Evolutionary conservation across 1,140 invertebrate species (phyloP), one percentile per base, ranked within the genome.

Genomic region (Cherax destructor): DNA sequence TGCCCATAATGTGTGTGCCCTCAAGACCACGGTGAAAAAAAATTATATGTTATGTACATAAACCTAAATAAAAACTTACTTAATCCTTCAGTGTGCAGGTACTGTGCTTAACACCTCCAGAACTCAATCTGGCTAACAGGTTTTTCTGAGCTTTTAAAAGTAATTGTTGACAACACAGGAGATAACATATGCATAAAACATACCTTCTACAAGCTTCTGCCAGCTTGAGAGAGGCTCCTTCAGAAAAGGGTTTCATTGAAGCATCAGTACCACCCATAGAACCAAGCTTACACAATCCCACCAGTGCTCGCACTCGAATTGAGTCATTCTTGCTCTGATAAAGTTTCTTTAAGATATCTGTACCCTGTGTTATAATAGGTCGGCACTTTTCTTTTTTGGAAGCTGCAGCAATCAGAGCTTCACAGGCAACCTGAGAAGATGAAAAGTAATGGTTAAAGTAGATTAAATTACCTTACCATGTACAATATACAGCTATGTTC

Each of bases 331-430:
- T 97, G 4, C 98, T 98, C 93, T 97, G 96, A 94, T 99, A 99
- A 0, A 99, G 95, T 87, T 97, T 97, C 94, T 99, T 99, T 0
- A 99, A 95, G 92, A 99, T 99, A 89, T 98, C 97, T 18, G 98
- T 96, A 81, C 99, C 99, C 94, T 98, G 97, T 78, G 96, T 96
- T 47, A 99, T 97, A 52, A 99, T 98, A 6, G 97, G 96, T 91
- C 96, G 97, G 6, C 98, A 98, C 95, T 99, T 99, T 94, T 99
- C 99, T 94, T 99, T 99, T 94, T 99, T 99, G 0, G 98, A 98
- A 4, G 99, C 97, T 18, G 99, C 98, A 41, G 98, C 98, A 92
- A 99, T 97, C 9, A 99, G 96, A 92, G 99, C 99, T 95, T 99
- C 99, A 94, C 98, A 98, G 10, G 99, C 97, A 61, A 99, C 97